These are phyloP conservation scores for Agrotis segetum DNA, from an alignment of 2,888 invertebrate genomes.

Conservation along the genomic window DNA sequence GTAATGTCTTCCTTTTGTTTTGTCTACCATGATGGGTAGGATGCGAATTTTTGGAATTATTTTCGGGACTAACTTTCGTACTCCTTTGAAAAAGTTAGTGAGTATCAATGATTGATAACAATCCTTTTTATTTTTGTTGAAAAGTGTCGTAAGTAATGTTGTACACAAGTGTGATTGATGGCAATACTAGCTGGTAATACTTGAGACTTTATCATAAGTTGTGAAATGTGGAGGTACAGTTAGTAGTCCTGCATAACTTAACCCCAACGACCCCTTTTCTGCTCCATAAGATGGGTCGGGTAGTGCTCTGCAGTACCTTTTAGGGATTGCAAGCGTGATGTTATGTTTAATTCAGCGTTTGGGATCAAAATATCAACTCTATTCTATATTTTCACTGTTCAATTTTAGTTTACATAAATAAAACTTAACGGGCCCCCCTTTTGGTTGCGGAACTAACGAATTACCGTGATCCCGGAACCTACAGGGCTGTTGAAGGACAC, in stretches of 20 bases:
- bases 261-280: neutral
- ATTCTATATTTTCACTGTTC: neutral
- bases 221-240: neutral
- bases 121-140: neutral
- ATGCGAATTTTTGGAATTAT: neutral
- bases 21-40: neutral
- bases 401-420: too few species aligned
- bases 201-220: neutral
- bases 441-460: too few species aligned
- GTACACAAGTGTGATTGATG: neutral
- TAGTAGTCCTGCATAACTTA: neutral
- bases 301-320: neutral
- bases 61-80: neutral
- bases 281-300: neutral
- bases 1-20: slow-evolving; percentile 43
- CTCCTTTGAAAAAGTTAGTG: neutral
- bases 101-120: neutral
- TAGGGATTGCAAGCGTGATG: neutral
- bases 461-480: too few species aligned
- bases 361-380: neutral
- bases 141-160: too few species aligned
- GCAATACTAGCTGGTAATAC: neutral
- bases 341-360: neutral
- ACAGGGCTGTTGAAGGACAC: too few species aligned
- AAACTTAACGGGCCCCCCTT: too few species aligned